phyloP scores from a whole-genome alignment of 92 coral and sea anemone species.

The Blastomussa wellsi region DNA sequence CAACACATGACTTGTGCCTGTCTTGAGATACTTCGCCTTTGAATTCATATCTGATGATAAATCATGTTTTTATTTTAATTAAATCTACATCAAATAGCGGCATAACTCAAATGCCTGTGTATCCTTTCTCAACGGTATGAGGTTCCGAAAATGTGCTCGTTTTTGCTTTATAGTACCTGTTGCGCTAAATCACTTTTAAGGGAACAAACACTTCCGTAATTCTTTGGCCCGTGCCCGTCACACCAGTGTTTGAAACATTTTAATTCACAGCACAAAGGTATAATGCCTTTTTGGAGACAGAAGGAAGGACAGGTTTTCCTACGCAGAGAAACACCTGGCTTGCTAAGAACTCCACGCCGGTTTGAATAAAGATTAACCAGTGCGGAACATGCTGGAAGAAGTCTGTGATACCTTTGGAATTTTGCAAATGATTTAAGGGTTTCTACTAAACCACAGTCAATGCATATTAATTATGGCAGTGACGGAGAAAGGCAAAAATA shows the following conservation, averaged over 20 bases:
- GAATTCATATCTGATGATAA: background rate
- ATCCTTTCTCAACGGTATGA: conserved; percentile 33
- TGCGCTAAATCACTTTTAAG: background rate
- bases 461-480: too few species aligned
- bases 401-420: conserved; percentile 23
- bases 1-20: background rate
- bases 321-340: conserved; percentile 29
- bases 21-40: background rate
- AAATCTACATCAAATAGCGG: background rate
- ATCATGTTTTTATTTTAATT: conserved; percentile 13
- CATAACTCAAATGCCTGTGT: conserved; percentile 13
- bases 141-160: conserved; percentile 12
- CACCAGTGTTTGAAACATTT: background rate
- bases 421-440: background rate
- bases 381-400: background rate
- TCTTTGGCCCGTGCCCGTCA: conserved; percentile 5
- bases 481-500: background rate
- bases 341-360: background rate
- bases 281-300: conserved; percentile 17
- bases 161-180: background rate
- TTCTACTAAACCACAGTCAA: background rate
- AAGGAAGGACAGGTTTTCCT: conserved; percentile 30
- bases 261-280: background rate
- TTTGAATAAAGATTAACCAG: background rate
- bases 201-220: background rate